Conservation (phyloP, 2,888 invertebrate species). For the Anthophora plumipes region DNA sequence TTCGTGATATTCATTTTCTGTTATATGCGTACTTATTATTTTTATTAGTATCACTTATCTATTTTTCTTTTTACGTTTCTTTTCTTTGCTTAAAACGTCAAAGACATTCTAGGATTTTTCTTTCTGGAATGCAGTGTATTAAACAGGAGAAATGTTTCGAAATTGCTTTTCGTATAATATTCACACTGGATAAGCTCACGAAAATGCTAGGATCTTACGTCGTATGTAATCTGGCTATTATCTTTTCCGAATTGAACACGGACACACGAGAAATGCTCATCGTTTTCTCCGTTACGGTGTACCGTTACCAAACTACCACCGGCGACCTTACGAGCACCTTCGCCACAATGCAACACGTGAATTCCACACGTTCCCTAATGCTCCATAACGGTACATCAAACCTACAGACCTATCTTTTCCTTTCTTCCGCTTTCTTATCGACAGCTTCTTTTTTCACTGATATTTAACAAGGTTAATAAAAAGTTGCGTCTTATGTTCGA, state of each 20-base stretch:
- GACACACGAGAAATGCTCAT: slow-evolving; percentile 33
- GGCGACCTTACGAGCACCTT: slow-evolving; percentile 53
- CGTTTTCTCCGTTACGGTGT: slow-evolving; percentile 61
- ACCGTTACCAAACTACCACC: slow-evolving; percentile 69
- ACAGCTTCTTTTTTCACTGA: background rate
- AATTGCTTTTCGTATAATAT: too few species aligned
- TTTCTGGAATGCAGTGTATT: background rate
- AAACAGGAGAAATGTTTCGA: background rate
- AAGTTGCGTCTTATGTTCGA: background rate
- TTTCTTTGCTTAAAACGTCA: too few species aligned
- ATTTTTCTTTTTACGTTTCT: too few species aligned
- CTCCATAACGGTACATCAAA: slow-evolving; percentile 70
- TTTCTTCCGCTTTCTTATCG: slow-evolving; percentile 42
- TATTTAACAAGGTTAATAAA: slow-evolving; percentile 10
- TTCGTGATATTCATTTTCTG: too few species aligned
- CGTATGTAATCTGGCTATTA: slow-evolving; percentile 21
- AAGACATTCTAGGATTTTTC: too few species aligned
- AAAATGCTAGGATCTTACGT: slow-evolving; percentile 13
- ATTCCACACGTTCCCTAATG: slow-evolving; percentile 66
- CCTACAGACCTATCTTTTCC: slow-evolving; percentile 65
- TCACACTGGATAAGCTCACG: slow-evolving; percentile 2
- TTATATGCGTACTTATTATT: too few species aligned
- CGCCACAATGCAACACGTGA: slow-evolving; percentile 63
- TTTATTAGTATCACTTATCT: too few species aligned
- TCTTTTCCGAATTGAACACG: slow-evolving; percentile 40